phyloP scores from a whole-genome alignment of 35 echinoderm and acorn worm genomes.

The Heliocidaris tuberculata region DNA sequence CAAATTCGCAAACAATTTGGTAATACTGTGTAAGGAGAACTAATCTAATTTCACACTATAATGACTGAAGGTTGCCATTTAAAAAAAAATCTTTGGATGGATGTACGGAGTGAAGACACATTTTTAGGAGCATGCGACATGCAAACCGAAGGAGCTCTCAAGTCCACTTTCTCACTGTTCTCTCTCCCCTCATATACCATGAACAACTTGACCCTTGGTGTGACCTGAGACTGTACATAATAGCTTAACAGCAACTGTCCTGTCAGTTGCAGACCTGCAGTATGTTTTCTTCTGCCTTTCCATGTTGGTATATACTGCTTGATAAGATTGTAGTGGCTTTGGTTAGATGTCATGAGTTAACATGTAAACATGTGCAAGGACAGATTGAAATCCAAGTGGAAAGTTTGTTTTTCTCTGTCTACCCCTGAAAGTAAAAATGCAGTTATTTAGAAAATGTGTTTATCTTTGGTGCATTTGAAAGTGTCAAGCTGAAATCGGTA shows the following conservation, averaged over 20 bases:
- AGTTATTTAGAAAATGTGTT: background rate
- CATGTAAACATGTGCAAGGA: constrained; percentile 5
- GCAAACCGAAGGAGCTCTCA: background rate
- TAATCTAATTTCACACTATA: no score
- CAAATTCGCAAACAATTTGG: no score
- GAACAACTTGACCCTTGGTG: background rate
- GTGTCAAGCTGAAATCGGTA: background rate
- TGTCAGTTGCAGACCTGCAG: background rate
- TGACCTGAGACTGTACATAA: background rate
- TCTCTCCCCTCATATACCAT: background rate
- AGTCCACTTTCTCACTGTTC: background rate
- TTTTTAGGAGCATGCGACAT: no score
- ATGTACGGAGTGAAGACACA: no score
- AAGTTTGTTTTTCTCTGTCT: constrained; percentile 4
- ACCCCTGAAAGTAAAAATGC: background rate
- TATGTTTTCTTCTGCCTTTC: background rate
- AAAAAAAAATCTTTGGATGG: no score
- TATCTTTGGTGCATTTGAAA: background rate
- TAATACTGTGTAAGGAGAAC: no score
- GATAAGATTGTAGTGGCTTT: background rate
- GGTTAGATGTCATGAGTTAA: background rate
- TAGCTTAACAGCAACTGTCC: background rate
- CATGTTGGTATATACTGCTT: constrained; percentile 4
- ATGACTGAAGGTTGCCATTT: no score
- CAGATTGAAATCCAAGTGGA: background rate